Percentiles rank a stretch among this genome's conserved stretches.
Conservation (phyloP, 92 coral and sea anemone species). For the Virgularia gustaviana region DNA sequence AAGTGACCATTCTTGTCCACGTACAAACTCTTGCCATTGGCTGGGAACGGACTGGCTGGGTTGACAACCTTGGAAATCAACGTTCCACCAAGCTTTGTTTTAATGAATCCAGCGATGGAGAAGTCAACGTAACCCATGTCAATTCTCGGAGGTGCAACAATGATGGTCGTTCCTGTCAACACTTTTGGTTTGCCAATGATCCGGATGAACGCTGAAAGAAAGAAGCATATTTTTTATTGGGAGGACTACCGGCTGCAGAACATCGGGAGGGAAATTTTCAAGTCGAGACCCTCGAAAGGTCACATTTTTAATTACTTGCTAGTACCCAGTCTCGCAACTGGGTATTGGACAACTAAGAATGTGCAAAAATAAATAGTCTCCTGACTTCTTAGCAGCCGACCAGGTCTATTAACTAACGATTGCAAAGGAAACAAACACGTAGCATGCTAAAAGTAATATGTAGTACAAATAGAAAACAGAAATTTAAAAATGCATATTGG, state of each 20-base stretch:
- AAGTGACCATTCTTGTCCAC: constrained; percentile 1
- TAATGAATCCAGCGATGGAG: constrained; percentile 31
- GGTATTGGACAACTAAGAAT: too few species aligned
- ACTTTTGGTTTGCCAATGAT: constrained; percentile 14
- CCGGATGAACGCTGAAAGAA: not conserved
- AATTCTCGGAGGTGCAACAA: constrained; percentile 9
- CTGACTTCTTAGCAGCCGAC: too few species aligned
- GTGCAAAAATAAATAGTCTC: too few species aligned
- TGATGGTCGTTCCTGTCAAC: not conserved
- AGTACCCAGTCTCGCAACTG: too few species aligned
- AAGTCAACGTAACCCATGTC: constrained; percentile 31
- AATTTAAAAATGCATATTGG: too few species aligned
- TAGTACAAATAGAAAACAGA: too few species aligned
- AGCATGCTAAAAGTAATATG: too few species aligned
- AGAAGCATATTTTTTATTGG: too few species aligned
- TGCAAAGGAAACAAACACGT: too few species aligned
- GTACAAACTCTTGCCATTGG: constrained; percentile 25
- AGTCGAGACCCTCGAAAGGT: not conserved
- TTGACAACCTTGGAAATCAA: constrained; percentile 19
- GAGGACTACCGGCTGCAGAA: too few species aligned
- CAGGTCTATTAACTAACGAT: too few species aligned
- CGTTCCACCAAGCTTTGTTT: constrained; percentile 26
- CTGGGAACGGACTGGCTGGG: constrained; percentile 14
- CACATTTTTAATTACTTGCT: not conserved
- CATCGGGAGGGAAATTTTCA: too few species aligned